These are phyloP conservation scores for Sarcophaga variegata DNA, from an alignment of 2,888 invertebrate genomes.

Conservation along the genomic window DNA sequence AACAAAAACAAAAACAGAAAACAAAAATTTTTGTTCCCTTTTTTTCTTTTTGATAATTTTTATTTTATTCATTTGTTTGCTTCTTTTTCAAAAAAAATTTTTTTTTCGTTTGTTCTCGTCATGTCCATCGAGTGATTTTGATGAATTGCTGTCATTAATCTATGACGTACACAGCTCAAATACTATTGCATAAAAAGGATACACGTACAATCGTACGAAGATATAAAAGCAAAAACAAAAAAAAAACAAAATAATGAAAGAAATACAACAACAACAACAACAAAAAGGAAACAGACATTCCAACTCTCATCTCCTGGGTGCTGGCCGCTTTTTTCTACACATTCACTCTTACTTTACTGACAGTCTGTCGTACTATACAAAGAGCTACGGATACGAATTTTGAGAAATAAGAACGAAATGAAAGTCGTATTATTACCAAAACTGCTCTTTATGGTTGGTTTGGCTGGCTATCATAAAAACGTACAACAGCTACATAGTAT, in stretches of 20 bases:
- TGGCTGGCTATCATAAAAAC: slow-evolving; percentile 36
- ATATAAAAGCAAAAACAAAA: neutral
- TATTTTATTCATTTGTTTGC: slow-evolving; percentile 28
- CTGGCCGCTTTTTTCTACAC: slow-evolving; percentile 19
- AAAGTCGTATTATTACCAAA: slow-evolving; percentile 61
- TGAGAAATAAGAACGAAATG: slow-evolving; percentile 17
- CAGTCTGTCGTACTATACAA: slow-evolving; percentile 70
- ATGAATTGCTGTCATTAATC: slow-evolving; percentile 80
- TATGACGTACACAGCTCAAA: slow-evolving; percentile 82
- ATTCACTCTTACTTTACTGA: slow-evolving; percentile 2
- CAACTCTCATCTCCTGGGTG: slow-evolving; percentile 69
- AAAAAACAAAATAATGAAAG: neutral
- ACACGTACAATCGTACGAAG: slow-evolving; percentile 47
- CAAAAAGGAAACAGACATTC: slow-evolving; percentile 13
- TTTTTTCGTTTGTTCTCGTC: slow-evolving; percentile 73
- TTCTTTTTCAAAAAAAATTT: neutral
- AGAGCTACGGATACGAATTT: neutral
- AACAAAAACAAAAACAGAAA: neutral
- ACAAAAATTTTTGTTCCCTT: neutral
- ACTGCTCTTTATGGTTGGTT: slow-evolving; percentile 50
- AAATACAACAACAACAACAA: too few relatives aligned
- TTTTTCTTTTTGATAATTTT: neutral
- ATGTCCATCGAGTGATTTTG: slow-evolving; percentile 80
- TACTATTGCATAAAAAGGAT: slow-evolving; percentile 53
- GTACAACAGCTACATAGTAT: neutral